These are phyloP conservation scores for Hemibagrus guttatus DNA, from an alignment of 2,797 vertebrate genomes.

Conservation along the genomic window DNA sequence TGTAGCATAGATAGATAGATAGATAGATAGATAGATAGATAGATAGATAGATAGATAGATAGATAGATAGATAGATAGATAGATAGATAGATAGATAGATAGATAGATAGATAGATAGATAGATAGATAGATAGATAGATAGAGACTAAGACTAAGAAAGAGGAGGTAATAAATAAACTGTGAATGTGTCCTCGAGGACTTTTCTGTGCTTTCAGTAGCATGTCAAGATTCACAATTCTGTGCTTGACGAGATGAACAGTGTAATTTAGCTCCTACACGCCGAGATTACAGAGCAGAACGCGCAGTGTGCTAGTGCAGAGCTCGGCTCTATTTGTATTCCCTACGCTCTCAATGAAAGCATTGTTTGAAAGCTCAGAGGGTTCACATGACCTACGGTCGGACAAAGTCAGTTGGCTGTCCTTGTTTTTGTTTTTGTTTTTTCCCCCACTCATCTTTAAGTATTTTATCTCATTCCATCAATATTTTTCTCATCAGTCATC, in stretches of 20 bases:
- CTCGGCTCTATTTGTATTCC: conserved; percentile 52
- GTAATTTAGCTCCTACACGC: conserved; percentile 51
- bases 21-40: background rate
- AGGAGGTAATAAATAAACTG: conserved; percentile 51
- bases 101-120: background rate
- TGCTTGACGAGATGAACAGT: conserved; percentile 52
- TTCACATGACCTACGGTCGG: background rate
- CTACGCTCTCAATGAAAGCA: conserved; percentile 47
- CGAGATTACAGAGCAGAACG: conserved; percentile 55
- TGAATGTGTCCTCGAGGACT: conserved; percentile 49
- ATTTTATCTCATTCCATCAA: background rate
- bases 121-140: no score
- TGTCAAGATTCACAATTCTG: conserved; percentile 56
- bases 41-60: background rate
- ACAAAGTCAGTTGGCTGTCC: background rate
- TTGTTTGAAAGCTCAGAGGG: conserved; percentile 39
- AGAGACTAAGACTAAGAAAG: background rate
- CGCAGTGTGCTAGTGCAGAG: conserved; percentile 20
- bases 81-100: background rate
- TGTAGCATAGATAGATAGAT: conserved; percentile 3
- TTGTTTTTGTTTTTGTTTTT: conserved; percentile 1
- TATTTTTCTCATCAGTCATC: conserved; percentile 10
- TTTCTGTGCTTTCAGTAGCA: conserved; percentile 47
- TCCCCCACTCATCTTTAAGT: background rate
- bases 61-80: background rate